Conservation (phyloP, 1,140 invertebrate genomes). For the Bombus breviceps region DNA sequence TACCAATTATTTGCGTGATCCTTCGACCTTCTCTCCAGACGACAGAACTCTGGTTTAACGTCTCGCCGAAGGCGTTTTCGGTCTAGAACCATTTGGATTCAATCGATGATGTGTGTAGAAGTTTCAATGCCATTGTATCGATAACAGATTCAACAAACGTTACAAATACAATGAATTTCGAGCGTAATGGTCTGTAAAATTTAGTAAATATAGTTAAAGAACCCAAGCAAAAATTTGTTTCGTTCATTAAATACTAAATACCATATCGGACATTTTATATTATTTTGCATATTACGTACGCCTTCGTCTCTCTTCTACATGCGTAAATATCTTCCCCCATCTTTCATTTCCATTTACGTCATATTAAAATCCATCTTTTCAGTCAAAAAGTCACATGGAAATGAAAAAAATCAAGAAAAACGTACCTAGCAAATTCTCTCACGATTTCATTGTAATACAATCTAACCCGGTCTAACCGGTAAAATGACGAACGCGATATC, state of each 20-base stretch:
- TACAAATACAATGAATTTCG: background rate
- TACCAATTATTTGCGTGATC: conserved; percentile 16
- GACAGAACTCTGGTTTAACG: background rate
- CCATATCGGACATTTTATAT: background rate
- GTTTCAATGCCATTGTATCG: background rate
- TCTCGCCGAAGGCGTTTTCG: background rate
- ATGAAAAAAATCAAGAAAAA: background rate
- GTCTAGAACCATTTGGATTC: background rate
- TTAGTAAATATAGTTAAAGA: too few species aligned
- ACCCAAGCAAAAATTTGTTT: background rate
- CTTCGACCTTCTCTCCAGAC: background rate
- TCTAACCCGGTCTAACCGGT: background rate
- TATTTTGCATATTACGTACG: background rate
- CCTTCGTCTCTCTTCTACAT: too few species aligned
- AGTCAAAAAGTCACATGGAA: background rate
- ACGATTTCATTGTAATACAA: background rate
- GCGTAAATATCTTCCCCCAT: too few species aligned
- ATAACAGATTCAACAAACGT: background rate
- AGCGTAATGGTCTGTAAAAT: background rate
- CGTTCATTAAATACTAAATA: background rate
- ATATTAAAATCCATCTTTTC: background rate
- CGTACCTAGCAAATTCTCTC: background rate
- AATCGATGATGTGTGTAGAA: background rate
- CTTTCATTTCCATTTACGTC: background rate
- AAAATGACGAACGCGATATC: background rate